Evolutionary conservation across 2,888 invertebrate genomes (phyloP), one percentile per base, ranked within the genome.

Genomic region (Scaptomyza polygonia): DNA sequence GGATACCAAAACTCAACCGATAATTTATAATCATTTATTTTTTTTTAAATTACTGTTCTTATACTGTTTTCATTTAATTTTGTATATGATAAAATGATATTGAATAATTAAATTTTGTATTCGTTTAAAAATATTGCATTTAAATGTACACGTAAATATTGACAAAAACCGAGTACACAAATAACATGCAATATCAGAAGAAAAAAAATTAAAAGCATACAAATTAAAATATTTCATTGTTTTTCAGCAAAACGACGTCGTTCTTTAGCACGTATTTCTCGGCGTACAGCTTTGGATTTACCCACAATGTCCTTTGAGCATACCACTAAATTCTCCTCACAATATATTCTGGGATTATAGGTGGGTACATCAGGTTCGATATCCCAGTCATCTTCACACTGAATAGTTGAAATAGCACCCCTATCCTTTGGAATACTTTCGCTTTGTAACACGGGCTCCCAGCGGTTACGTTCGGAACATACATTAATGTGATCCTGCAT

Each of bases 311-410:
- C 43, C 0, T 5, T 18, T 1, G 55, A n/a, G 9, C 70, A 66
- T 3, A 59, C 21, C 0, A 79, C 14, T 6, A 54, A 11, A 14
- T 75, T 75, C 3, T 70, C n/a, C n/a, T 66, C 40, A 7, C 79
- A 79, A 25, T 76, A 47, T 0, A 7, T 11, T 0, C 0, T 5
- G 0, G 79, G 79, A 34, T 75, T 9, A 7, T 75, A 75, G 1
- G 49, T 56, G 11, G 58, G 44, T 0, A 43, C 66, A 29, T 79
- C 66, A 0, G 79, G 75, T 1, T 66, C 71, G 0, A 51, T 29
- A 30, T 79, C 75, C 75, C 75, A 75, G 16, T 75, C 43, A 0
- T 75, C 75, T 1, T 65, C 55, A 21, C 75, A 69, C 0, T 64
- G 9, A 39, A 39, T 42, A 4, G 39, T 25, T 14, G 11, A 8